A percentile compares a stretch with the other conserved stretches of the same genome.
These are phyloP conservation scores for Lycorma delicatula DNA, from an alignment of 1,140 invertebrate species.

Conservation along the genomic window DNA sequence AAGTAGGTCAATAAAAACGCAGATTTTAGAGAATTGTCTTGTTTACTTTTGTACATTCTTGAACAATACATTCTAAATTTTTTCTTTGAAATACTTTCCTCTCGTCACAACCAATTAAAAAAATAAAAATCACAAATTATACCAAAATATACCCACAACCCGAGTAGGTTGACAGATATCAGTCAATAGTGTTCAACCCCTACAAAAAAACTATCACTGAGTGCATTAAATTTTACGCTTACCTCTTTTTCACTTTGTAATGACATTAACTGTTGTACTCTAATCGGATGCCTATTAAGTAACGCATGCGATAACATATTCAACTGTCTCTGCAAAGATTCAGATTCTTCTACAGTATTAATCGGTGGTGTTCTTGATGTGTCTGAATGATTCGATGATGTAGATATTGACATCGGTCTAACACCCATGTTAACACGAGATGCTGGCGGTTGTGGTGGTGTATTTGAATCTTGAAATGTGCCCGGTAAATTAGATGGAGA, in stretches of 20 bases:
- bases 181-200: too few relatives aligned
- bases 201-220: too few relatives aligned
- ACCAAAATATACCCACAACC: too few relatives aligned
- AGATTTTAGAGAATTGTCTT: too few relatives aligned
- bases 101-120: too few relatives aligned
- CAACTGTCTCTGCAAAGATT: slow-evolving; percentile 31
- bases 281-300: slow-evolving; percentile 41
- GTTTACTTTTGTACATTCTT: too few relatives aligned
- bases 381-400: slow-evolving; percentile 22
- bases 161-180: too few relatives aligned
- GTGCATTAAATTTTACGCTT: slow-evolving; percentile 24
- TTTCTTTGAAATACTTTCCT: too few relatives aligned
- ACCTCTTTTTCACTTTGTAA: slow-evolving; percentile 41
- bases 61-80: too few relatives aligned
- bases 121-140: too few relatives aligned
- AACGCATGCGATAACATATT: slow-evolving; percentile 38
- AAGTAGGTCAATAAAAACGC: too few relatives aligned
- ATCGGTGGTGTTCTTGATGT: slow-evolving; percentile 4
- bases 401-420: slow-evolving; percentile 16
- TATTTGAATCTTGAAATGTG: neutral
- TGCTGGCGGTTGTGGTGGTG: neutral
- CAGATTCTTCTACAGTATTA: neutral
- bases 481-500: neutral
- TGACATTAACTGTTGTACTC: slow-evolving; percentile 43
- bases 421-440: neutral